Percentiles rank a stretch among this genome's conserved stretches.
Conservation (phyloP, 2,113 vertebrate genomes). For the Leiothrix lutea region DNA sequence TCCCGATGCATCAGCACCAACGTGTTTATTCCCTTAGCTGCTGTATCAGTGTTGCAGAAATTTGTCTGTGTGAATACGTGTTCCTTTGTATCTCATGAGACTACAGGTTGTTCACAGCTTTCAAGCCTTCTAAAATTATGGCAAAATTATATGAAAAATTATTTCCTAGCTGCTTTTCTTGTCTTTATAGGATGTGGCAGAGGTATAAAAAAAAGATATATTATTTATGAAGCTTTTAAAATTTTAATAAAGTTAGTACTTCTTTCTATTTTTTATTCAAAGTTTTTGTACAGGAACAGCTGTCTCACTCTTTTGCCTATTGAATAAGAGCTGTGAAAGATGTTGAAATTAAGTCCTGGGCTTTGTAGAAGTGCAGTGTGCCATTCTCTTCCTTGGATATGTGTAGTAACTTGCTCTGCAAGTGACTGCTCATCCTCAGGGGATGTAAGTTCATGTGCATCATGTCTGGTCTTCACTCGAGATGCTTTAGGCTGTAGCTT, state of each 20-base stretch:
- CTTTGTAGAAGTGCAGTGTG: not conserved
- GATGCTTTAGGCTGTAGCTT: not conserved
- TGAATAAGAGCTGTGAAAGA: not conserved
- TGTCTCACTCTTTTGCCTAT: not conserved
- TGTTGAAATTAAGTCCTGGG: not conserved
- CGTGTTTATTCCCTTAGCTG: not conserved
- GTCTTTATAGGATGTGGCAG: not conserved
- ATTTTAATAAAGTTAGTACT: not conserved
- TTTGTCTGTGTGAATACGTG: not conserved
- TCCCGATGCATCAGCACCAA: not conserved
- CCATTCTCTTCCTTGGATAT: not conserved
- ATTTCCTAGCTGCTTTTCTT: not conserved
- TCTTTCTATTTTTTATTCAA: not conserved
- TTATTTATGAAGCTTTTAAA: not conserved
- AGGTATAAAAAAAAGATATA: not conserved
- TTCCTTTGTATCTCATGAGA: not conserved
- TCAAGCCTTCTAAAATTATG: not conserved
- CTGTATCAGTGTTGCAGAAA: not conserved
- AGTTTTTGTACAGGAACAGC: not conserved
- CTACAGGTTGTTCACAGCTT: not conserved
- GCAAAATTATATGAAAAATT: not conserved
- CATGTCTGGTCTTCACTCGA: not conserved
- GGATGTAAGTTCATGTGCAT: not conserved
- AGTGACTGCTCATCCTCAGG: fast-evolving
- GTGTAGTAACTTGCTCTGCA: not conserved